A percentile compares a stretch with the other conserved stretches of the same genome.
phyloP scores from a whole-genome alignment of 1,140 invertebrate species.

The Philopotamus ludificatus region DNA sequence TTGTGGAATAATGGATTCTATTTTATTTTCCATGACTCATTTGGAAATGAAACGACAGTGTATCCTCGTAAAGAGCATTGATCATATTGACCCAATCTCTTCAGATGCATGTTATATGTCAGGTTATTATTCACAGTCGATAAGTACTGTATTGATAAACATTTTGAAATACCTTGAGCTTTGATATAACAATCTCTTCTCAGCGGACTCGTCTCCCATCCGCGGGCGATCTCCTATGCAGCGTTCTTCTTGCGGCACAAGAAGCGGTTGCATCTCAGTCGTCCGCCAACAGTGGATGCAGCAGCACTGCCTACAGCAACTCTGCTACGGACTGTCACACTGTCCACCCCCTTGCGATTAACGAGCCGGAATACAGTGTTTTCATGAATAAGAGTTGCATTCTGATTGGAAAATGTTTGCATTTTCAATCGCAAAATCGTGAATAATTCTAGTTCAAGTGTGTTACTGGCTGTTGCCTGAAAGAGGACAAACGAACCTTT shows the following conservation, averaged over 20 bases:
- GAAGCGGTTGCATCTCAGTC: constrained; percentile 22
- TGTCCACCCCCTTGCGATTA: not conserved
- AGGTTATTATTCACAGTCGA: constrained; percentile 7
- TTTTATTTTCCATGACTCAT: too few relatives aligned
- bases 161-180: not conserved
- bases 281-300: constrained; percentile 27
- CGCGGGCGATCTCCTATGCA: not conserved
- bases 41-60: too few relatives aligned
- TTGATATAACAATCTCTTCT: constrained; percentile 11
- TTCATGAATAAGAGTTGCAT: too few relatives aligned
- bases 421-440: too few relatives aligned
- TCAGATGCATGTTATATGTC: constrained; percentile 12
- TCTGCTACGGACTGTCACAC: not conserved
- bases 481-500: too few relatives aligned
- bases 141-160: not conserved
- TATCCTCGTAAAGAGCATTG: too few relatives aligned
- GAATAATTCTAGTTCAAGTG: too few relatives aligned
- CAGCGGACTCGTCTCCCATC: constrained; percentile 18
- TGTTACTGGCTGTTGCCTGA: too few relatives aligned
- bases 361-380: too few relatives aligned
- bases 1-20: too few relatives aligned
- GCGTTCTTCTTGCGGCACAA: not conserved
- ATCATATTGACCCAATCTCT: too few relatives aligned
- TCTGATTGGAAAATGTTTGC: too few relatives aligned
- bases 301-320: constrained; percentile 12